phyloP scores from a whole-genome alignment of 2,113 vertebrate species.

The Pungitius pungitius region DNA sequence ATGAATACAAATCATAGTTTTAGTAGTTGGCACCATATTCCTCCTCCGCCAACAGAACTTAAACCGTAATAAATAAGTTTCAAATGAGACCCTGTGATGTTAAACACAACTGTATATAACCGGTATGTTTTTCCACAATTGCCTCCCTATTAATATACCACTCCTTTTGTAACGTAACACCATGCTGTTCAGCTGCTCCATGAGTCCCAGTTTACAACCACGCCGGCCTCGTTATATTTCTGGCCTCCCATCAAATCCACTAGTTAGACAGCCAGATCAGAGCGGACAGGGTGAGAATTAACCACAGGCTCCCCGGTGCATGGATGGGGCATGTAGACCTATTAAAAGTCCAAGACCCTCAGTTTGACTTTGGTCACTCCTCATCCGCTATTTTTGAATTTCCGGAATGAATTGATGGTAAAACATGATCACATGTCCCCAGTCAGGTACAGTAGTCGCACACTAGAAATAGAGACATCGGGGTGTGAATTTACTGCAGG shows the following conservation, averaged over 20 bases:
- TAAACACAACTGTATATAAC: constrained; percentile 7
- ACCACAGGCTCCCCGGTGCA: constrained; percentile 2
- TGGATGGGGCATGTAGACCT: background rate
- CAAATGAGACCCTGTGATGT: constrained; percentile 33
- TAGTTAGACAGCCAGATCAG: constrained; percentile 28
- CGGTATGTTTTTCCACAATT: constrained; percentile 39
- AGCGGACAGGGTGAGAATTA: constrained; percentile 34
- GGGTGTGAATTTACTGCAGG: constrained; percentile 43
- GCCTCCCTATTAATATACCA: constrained; percentile 64
- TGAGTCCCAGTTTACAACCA: constrained; percentile 46
- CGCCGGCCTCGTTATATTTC: constrained; percentile 59
- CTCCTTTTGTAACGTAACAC: constrained; percentile 63
- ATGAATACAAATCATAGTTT: background rate
- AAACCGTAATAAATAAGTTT: background rate
- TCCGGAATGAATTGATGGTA: background rate
- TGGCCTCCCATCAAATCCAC: constrained; percentile 52
- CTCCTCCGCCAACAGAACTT: background rate
- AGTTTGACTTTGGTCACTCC: background rate
- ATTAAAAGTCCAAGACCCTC: background rate
- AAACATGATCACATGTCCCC: constrained; percentile 30
- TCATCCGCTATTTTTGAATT: background rate
- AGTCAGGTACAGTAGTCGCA: constrained; percentile 9
- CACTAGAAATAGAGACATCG: constrained; percentile 17
- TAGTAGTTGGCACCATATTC: too few species aligned
- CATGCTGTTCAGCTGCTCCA: constrained; percentile 49